Base-by-base conservation (phyloP, 2,888 invertebrate species). In the Hemithea aestivaria region DNA sequence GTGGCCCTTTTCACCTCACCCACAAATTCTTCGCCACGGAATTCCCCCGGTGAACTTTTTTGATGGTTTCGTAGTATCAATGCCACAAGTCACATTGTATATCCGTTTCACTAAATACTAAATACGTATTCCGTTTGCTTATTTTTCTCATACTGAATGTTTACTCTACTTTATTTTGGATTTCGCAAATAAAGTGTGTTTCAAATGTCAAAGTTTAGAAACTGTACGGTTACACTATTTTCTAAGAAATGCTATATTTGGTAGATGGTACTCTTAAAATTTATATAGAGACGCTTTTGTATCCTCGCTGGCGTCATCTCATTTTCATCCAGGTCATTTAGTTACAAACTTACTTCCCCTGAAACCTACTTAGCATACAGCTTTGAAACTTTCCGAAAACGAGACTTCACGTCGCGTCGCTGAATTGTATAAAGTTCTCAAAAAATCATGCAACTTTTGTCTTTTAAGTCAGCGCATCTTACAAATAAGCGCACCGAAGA, bases 1-100 rank as follows among this genome's bases (percentile, higher is more conserved):
- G 66, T 54, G 58, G 58, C 65, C 72, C 64, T 63, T 66, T 63
- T 57, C 50, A 51, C 48, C 56, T 75, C 71, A 72, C 75, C 72
- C 76, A 78, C 75, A 63, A 73, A 77, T 75, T 69, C 69, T 59
- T 59, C 68, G 43, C 62, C 51, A 49, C 48, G 82, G 83, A 80
- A 83, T 74, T 82, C 70, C 82, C 84, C 79, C 70, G 62, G 65
- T 69, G 69, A 53, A 73, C 45, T 58, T 72, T 74, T 78, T 79
- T 78, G 48, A 57, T 54, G 11, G 37, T 31, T 29, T 23, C 29
- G 20, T 52, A 42, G 50, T 58, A 52, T 51, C 54, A 35, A 47
- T 42, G 39, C 5, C 16, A 16, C 16, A 16, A 16, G 16, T n/a
- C n/a, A 16, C 16, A 16, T 16, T 16, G 16, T 16, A 2, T 5